These are phyloP conservation scores for Ctenopoma multispine DNA, from an alignment of 2,797 vertebrate genomes.

Conservation along the genomic window DNA sequence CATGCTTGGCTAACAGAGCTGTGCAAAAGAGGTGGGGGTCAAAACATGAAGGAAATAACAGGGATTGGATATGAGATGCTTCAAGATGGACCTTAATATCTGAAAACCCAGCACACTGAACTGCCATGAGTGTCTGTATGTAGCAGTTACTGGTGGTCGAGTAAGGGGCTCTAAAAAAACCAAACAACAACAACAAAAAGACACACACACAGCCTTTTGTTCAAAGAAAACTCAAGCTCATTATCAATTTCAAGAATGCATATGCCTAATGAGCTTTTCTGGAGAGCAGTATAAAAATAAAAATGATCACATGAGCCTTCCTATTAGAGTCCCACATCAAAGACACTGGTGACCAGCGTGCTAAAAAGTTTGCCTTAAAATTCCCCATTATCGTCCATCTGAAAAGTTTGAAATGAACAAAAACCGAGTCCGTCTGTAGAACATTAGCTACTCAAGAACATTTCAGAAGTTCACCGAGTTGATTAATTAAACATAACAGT, in stretches of 20 bases:
- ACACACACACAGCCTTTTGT: neutral
- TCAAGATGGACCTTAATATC: constrained; percentile 62
- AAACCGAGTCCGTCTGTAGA: neutral
- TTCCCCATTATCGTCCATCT: neutral
- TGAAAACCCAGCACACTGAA: constrained; percentile 34
- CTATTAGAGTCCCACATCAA: constrained; percentile 15
- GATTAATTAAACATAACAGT: neutral
- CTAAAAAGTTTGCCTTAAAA: constrained; percentile 18
- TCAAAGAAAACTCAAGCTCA: constrained; percentile 19
- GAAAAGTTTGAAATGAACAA: neutral
- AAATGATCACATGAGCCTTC: constrained; percentile 23
- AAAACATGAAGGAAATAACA: constrained; percentile 52
- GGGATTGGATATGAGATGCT: constrained; percentile 57
- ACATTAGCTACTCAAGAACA: neutral
- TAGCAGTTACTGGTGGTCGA: neutral
- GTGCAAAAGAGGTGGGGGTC: constrained; percentile 27
- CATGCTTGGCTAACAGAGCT: constrained; percentile 49
- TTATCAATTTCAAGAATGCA: constrained; percentile 29
- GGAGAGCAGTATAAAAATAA: constrained; percentile 16
- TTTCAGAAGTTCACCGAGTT: neutral
- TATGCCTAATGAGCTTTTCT: constrained; percentile 31
- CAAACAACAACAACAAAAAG: constrained; percentile 18
- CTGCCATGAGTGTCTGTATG: neutral
- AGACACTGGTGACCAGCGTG: neutral
- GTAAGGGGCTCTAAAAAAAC: constrained; percentile 9